Evolutionary conservation across 2,113 vertebrate species (phyloP).

Genomic region (Cyanocitta stelleri): DNA sequence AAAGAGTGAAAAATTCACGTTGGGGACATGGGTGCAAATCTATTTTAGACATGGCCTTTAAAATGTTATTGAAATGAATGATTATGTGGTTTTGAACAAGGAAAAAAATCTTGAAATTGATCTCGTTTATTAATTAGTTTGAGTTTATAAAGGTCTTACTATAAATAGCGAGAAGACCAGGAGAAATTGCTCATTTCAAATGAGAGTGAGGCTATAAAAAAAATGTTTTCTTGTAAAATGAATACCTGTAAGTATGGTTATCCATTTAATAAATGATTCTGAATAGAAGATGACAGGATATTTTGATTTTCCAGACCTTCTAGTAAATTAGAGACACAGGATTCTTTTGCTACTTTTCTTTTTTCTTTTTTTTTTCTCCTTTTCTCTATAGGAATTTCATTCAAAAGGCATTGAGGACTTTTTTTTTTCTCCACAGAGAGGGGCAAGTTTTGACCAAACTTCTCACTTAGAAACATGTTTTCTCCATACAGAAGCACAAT

Average conservation of each 20-base stretch:
- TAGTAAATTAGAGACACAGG: neutral
- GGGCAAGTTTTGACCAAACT: neutral
- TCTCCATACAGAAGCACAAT: neutral
- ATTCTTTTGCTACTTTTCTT: neutral
- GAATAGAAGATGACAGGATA: neutral
- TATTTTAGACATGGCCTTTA: slow-evolving; percentile 80
- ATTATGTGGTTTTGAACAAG: slow-evolving; percentile 75
- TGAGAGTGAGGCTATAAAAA: slow-evolving; percentile 44
- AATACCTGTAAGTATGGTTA: slow-evolving; percentile 27
- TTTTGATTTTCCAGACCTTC: neutral
- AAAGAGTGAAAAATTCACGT: slow-evolving; percentile 77
- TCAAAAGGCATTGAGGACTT: neutral
- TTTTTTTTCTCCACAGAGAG: neutral
- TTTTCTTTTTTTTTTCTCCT: neutral
- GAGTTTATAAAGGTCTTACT: slow-evolving; percentile 77
- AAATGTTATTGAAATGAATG: slow-evolving; percentile 78
- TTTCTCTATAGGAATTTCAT: neutral
- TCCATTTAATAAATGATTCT: neutral
- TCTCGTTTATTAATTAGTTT: slow-evolving; percentile 81
- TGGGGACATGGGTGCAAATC: slow-evolving; percentile 77
- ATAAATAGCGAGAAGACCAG: slow-evolving; percentile 71
- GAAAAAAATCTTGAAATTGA: slow-evolving; percentile 75
- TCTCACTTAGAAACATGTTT: neutral
- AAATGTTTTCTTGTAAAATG: slow-evolving; percentile 52
- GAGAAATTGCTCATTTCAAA: slow-evolving; percentile 70